Percentiles rank a stretch among this genome's conserved stretches.
Conservation (phyloP, 2,888 invertebrate genomes). For the Metellina segmentata region DNA sequence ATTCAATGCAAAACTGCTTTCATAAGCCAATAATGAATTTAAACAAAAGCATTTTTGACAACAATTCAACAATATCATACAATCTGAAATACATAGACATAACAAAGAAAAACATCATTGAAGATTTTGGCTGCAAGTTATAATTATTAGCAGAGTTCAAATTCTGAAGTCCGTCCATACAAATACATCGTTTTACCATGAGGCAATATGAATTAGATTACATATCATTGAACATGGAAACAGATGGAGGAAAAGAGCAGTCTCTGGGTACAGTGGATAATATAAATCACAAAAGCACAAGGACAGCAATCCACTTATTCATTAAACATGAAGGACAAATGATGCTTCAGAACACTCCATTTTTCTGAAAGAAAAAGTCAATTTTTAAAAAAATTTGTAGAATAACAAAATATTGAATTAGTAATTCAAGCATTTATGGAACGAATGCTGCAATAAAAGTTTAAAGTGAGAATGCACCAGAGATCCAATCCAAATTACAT, state of each 20-base stretch:
- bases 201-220: constrained; percentile 39
- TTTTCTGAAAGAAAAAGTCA: constrained; percentile 40
- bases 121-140: constrained; percentile 72
- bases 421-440: too few relatives aligned
- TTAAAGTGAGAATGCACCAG: too few relatives aligned
- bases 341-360: constrained; percentile 75
- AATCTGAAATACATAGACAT: constrained; percentile 61
- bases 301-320: constrained; percentile 49
- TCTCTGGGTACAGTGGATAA: constrained; percentile 60
- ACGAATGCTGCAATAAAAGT: too few relatives aligned
- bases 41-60: constrained; percentile 52
- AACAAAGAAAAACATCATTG: constrained; percentile 66
- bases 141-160: constrained; percentile 68
- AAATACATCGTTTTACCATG: constrained; percentile 41
- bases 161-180: constrained; percentile 72
- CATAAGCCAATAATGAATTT: constrained; percentile 58
- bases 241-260: constrained; percentile 46
- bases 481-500: too few relatives aligned
- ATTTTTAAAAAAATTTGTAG: background rate
- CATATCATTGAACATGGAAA: constrained; percentile 27
- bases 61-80: constrained; percentile 62
- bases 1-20: constrained; percentile 24
- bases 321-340: constrained; percentile 43
- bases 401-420: background rate
- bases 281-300: constrained; percentile 51